Evolutionary conservation across 2,113 vertebrate species (phyloP).

Genomic region (Silurus glanis): DNA sequence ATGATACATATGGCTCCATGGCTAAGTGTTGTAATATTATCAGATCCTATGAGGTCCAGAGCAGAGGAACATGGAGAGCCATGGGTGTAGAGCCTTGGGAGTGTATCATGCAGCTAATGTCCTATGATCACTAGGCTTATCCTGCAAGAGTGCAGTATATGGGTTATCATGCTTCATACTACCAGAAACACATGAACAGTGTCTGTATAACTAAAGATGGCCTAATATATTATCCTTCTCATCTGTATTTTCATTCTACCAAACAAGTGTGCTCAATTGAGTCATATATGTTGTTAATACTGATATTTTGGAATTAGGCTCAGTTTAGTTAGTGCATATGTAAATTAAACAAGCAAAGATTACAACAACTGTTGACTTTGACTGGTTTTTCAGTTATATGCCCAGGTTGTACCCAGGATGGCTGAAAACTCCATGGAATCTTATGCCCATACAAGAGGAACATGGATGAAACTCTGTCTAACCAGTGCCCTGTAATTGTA

Average conservation of each 20-base stretch:
- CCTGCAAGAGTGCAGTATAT: conserved; percentile 61
- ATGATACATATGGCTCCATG: conserved; percentile 16
- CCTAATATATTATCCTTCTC: conserved; percentile 6
- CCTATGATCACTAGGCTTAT: conserved; percentile 48
- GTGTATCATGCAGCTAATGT: conserved; percentile 33
- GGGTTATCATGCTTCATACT: conserved; percentile 58
- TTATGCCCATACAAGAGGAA: conserved; percentile 61
- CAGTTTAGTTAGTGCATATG: background rate
- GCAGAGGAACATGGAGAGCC: conserved; percentile 7
- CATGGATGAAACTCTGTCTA: conserved; percentile 67
- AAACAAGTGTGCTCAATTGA: background rate
- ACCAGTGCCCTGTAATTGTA: conserved; percentile 78
- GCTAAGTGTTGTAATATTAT: conserved; percentile 21
- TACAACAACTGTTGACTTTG: background rate
- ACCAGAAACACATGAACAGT: conserved; percentile 63
- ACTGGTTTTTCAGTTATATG: conserved; percentile 36
- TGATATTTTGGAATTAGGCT: background rate
- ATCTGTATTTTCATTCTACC: conserved; percentile 30
- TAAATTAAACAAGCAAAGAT: background rate
- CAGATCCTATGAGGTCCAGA: conserved; percentile 35
- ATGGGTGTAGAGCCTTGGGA: conserved; percentile 1
- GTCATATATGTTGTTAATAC: conserved; percentile 33
- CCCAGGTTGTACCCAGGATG: background rate
- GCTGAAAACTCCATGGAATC: conserved; percentile 28
- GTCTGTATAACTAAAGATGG: conserved; percentile 41